Evolutionary conservation across 2,888 invertebrate genomes (phyloP).

Genomic region (Ophioninae sp.): DNA sequence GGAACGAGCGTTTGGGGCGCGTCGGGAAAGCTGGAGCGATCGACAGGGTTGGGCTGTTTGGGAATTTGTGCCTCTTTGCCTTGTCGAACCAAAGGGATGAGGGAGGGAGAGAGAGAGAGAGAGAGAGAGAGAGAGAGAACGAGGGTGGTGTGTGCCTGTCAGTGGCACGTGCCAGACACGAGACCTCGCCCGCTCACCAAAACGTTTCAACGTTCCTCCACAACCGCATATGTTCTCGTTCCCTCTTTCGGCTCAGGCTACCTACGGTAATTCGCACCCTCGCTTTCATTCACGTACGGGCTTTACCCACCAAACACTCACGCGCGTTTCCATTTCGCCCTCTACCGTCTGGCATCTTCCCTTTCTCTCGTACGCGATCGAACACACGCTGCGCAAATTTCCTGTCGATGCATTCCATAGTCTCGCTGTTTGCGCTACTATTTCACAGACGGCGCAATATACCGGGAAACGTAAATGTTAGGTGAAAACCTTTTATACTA

Average conservation of each 20-base stretch:
- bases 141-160: slow-evolving; percentile 67
- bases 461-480: neutral
- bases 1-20: slow-evolving; percentile 19
- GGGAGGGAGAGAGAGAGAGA: slow-evolving; percentile 36
- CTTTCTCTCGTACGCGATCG: slow-evolving; percentile 17
- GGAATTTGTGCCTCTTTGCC: slow-evolving; percentile 47
- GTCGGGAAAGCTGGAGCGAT: slow-evolving; percentile 6
- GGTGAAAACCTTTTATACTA: neutral
- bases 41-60: slow-evolving; percentile 34
- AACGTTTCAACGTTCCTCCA: slow-evolving; percentile 48
- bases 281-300: slow-evolving; percentile 58
- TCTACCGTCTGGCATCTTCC: neutral
- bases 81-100: slow-evolving; percentile 26
- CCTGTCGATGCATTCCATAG: slow-evolving; percentile 41
- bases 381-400: slow-evolving; percentile 27
- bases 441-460: slow-evolving; percentile 22
- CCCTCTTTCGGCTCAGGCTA: slow-evolving; percentile 51
- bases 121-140: slow-evolving; percentile 52
- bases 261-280: slow-evolving; percentile 51
- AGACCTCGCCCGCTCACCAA: slow-evolving; percentile 36
- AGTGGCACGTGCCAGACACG: slow-evolving; percentile 74
- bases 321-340: slow-evolving; percentile 4
- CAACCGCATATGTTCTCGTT: slow-evolving; percentile 42
- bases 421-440: slow-evolving; percentile 20
- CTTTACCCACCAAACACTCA: slow-evolving; percentile 52